Conservation (phyloP, 2,888 invertebrate genomes). For the Gandaritis pyraliata region DNA sequence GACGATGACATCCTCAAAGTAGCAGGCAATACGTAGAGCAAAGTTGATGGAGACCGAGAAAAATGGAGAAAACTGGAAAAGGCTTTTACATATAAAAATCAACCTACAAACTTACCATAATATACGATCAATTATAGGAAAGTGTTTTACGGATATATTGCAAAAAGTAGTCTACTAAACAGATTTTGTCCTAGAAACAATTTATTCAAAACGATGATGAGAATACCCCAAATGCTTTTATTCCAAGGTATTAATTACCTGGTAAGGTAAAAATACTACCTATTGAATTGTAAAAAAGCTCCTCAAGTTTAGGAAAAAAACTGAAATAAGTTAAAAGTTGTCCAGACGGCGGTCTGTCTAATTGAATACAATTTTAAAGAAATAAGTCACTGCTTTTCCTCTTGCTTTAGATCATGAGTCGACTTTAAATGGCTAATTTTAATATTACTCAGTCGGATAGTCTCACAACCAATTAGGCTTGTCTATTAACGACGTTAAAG, state of each 20-base stretch:
- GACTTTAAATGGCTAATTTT: constrained; percentile 12
- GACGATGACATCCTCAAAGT: no score
- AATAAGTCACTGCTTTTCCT: constrained; percentile 19
- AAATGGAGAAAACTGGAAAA: no score
- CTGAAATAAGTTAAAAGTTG: constrained; percentile 42
- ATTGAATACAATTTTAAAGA: constrained; percentile 41
- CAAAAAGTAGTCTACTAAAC: no score
- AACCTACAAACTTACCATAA: no score
- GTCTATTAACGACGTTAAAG: no score
- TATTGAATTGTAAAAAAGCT: constrained; percentile 37
- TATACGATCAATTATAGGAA: no score
- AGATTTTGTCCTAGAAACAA: no score
- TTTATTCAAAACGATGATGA: background rate
- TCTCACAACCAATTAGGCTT: constrained; percentile 3
- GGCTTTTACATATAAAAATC: no score
- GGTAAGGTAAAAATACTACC: background rate
- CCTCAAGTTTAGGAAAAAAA: constrained; percentile 21
- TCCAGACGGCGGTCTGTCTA: constrained; percentile 44
- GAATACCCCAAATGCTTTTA: background rate
- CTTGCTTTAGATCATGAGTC: constrained; percentile 22
- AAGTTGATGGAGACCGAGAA: no score
- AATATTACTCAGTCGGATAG: constrained; percentile 2
- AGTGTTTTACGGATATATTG: no score
- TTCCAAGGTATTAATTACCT: background rate
- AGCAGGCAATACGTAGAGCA: no score